Evolutionary conservation across 2,797 vertebrate genomes (phyloP), one percentile per base, ranked within the genome.

Genomic region (Platyrinchus mystaceus): DNA sequence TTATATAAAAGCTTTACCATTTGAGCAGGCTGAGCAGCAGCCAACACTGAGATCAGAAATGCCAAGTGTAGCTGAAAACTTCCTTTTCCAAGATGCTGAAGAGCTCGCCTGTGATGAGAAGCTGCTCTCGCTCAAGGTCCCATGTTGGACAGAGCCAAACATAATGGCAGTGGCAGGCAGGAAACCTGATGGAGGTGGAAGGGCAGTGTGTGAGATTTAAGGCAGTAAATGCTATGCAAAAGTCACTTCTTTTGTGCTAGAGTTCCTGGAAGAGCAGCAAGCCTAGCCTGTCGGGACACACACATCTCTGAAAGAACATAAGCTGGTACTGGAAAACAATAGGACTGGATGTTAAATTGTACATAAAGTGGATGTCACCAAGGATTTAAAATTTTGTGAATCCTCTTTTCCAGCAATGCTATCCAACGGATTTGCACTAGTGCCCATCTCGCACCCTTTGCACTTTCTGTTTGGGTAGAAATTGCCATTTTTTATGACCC

Each of bases 41-140:
- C 91, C 95, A 96, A 30, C 21, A 12, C 27, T 67, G 67, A 82
- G 50, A 82, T 92, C 76, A 94, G 66, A 91, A 89, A 62, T 19
- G 34, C 49, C 83, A 87, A 59, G 44, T 8, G 37, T 28, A 67
- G 83, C 79, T 46, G 69, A 75, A 86, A 89, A 84, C 55, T 84
- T 92, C 73, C 50, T 59, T 89, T 84, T 49, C 79, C 84, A 79
- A 88, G 73, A 52, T 10, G 22, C 46, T 53, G 36, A 74, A 56
- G 63, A 67, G 46, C 58, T 23, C 3, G 0, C 16, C 64, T 3
- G 1, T 0, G 10, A 59, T 37, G 16, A 84, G 71, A 80, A 84
- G 53, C 62, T 3, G 1, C 23, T 69, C 32, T 24, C 23, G 15
- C 32, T 71, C 11, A 4, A 44, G 21, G n/a, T 28, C 43, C 46